Evolutionary conservation across 2,888 invertebrate species (phyloP).

Genomic region (Boloria euphrosyne): DNA sequence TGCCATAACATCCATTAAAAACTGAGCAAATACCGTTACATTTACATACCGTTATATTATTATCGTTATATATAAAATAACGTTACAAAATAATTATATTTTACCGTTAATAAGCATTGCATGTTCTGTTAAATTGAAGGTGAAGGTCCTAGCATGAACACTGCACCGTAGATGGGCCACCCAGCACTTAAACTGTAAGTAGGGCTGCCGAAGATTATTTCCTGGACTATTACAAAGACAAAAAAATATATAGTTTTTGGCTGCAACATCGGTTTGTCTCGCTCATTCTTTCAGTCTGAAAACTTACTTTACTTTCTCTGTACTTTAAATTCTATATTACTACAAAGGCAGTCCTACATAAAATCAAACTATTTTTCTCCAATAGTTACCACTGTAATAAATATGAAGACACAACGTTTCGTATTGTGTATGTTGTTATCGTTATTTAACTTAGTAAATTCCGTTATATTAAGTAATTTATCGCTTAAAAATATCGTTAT

Average conservation of each 20-base stretch:
- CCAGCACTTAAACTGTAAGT: conserved; percentile 40
- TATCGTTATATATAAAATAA: conserved; percentile 25
- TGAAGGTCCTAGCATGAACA: conserved; percentile 49
- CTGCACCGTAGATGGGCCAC: conserved; percentile 55
- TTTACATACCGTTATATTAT: conserved; percentile 5
- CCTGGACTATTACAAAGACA: neutral
- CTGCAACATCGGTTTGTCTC: neutral
- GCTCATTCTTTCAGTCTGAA: no score
- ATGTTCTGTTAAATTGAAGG: conserved; percentile 39
- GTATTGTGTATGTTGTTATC: conserved; percentile 7
- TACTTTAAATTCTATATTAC: neutral
- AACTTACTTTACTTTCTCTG: neutral
- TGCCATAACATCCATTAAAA: neutral
- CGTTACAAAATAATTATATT: conserved; percentile 7
- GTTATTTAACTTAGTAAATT: neutral
- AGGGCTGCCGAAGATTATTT: conserved; percentile 19
- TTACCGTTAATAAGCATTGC: conserved; percentile 39
- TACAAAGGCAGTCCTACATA: conserved; percentile 24
- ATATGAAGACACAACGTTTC: conserved; percentile 8
- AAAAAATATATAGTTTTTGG: neutral
- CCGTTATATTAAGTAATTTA: neutral
- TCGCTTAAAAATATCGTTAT: neutral
- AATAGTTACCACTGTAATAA: conserved; percentile 28
- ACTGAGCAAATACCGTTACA: conserved; percentile 5
- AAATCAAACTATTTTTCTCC: conserved; percentile 16